A percentile compares a stretch with the other conserved stretches of the same genome.
phyloP scores from a whole-genome alignment of 2,113 vertebrate genomes.

The Hemicordylus capensis region DNA sequence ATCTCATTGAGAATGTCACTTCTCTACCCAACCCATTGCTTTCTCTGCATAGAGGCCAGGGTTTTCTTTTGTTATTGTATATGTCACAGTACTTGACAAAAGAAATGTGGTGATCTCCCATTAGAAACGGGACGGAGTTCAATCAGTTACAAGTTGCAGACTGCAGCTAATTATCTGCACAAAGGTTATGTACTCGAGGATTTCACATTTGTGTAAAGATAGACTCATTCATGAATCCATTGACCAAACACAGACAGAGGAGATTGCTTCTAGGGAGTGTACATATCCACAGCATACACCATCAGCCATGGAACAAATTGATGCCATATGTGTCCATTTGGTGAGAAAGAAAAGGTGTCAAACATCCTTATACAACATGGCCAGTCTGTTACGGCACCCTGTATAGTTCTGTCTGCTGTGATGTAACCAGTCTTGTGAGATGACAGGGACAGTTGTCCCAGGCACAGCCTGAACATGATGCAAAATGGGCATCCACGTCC shows the following conservation, averaged over 20 bases:
- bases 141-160: background rate
- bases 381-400: background rate
- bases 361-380: background rate
- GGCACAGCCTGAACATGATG: background rate
- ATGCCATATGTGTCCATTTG: accelerated
- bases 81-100: background rate
- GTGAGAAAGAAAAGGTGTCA: background rate
- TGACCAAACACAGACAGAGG: background rate
- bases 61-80: background rate
- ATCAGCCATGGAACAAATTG: background rate
- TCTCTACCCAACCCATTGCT: background rate
- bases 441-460: background rate
- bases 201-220: slow-evolving; percentile 5
- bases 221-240: background rate
- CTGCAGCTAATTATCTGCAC: background rate
- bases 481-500: background rate
- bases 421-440: background rate
- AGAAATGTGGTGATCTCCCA: background rate
- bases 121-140: background rate
- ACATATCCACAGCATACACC: background rate
- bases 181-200: background rate
- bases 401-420: too few relatives aligned
- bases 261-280: background rate
- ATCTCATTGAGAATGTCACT: background rate
- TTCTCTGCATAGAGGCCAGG: background rate